phyloP scores from a whole-genome alignment of 2,113 vertebrate species.

The Pachypanchax playfairii region DNA sequence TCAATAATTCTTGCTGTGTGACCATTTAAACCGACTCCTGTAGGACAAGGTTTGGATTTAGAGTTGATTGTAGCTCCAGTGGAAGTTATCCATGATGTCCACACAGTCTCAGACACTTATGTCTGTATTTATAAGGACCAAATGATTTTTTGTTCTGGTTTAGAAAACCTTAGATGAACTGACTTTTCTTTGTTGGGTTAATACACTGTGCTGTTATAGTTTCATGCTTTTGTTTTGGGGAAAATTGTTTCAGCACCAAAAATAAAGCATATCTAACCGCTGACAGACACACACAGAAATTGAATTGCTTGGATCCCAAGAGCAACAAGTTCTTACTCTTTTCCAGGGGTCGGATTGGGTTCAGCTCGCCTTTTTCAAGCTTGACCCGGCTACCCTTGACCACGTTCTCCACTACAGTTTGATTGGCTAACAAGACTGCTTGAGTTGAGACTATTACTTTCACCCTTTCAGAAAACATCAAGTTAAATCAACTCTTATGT shows the following conservation, averaged over 20 bases:
- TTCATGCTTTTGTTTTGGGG: not conserved
- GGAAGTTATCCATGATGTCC: too few relatives aligned
- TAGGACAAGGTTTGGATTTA: too few relatives aligned
- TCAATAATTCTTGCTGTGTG: too few relatives aligned
- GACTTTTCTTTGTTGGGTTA: too few relatives aligned
- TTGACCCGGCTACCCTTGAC: not conserved
- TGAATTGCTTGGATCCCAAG: conserved; percentile 1
- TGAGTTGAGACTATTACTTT: conserved; percentile 30
- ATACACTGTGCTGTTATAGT: not conserved
- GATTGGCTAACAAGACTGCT: conserved; percentile 22
- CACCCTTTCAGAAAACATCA: conserved; percentile 33
- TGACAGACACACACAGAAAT: conserved; percentile 16
- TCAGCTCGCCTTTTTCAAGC: not conserved
- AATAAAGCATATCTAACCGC: not conserved
- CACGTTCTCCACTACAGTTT: conserved; percentile 3
- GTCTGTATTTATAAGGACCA: too few relatives aligned
- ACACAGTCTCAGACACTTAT: too few relatives aligned
- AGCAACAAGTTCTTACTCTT: not conserved
- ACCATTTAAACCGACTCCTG: too few relatives aligned
- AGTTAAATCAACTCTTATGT: conserved; percentile 29
- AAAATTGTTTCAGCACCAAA: not conserved
- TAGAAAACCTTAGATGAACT: too few relatives aligned
- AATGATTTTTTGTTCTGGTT: too few relatives aligned
- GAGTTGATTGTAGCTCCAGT: too few relatives aligned
- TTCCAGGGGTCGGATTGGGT: not conserved